Base-by-base conservation (phyloP, 2,888 invertebrate genomes). In the Hypsopygia costalis region DNA sequence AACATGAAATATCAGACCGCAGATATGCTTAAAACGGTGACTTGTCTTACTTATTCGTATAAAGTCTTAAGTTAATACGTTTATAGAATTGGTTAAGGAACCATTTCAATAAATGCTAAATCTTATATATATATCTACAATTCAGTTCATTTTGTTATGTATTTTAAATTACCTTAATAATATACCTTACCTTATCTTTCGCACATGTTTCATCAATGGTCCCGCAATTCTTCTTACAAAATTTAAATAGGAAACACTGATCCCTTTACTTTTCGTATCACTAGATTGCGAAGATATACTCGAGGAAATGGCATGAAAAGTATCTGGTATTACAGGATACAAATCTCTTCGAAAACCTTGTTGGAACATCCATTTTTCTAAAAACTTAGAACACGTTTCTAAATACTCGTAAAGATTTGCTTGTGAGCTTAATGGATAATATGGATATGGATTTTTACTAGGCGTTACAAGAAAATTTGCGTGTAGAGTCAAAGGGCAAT, bases 301-400 rank as follows among this genome's bases (percentile, higher is more conserved):
- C 11, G 67, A 57, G 5, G 86, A 81, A 51, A 83, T 75, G 16
- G 77, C 72, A 54, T 81, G 74, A 52, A 87, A 81, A 22, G 85
- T 81, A 48, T 83, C 82, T 16, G 88, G 88, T 51, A 88, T 81
- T 40, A 69, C 64, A 1, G 88, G 87, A 56, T 67, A 81, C 34
- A 88, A 66, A 48, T 88, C 88, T 59, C 82, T 77, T 36, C 81
- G 74, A 57, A 86, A 88, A 6, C 88, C 88, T 78, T 88, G 87
- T 40, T 75, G 75, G 46, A 77, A 87, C 81, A 88, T 75, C 88
- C 88, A 88, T 49, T 73, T 83, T 51, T 87, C 86, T 31, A 88
- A 58, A 61, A 88, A 88, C 22, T 44, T 46, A 9, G 58, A 58
- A 47, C 79, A 74, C 1, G 32, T 55, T 47, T 74, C 71, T 67